A percentile compares a stretch with the other conserved stretches of the same genome.
Evolutionary conservation across 1,140 invertebrate genomes (phyloP).

Genomic region (Thalassaphorura encarpata): DNA sequence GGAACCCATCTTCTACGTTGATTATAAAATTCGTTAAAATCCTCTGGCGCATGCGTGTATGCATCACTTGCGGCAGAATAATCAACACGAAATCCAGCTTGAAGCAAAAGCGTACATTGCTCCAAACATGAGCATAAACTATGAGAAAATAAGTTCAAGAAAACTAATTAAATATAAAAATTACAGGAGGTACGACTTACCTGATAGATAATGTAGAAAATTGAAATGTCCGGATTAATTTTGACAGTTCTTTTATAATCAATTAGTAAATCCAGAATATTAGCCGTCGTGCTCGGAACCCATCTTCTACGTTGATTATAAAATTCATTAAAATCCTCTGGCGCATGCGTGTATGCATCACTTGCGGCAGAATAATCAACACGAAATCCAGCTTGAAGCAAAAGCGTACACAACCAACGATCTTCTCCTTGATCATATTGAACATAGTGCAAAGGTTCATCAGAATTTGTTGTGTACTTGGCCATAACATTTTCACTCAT

Average conservation of each 20-base stretch:
- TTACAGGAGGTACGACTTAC: slow-evolving; percentile 18
- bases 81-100: slow-evolving; percentile 53
- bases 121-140: slow-evolving; percentile 40
- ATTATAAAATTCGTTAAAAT: slow-evolving; percentile 53
- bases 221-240: slow-evolving; percentile 49
- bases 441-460: slow-evolving; percentile 46
- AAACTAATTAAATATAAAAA: not conserved
- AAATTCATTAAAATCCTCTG: slow-evolving; percentile 53
- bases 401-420: slow-evolving; percentile 53
- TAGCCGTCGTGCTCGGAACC: slow-evolving; percentile 57
- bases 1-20: slow-evolving; percentile 55
- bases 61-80: slow-evolving; percentile 56
- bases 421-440: slow-evolving; percentile 45
- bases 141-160: not conserved
- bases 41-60: slow-evolving; percentile 51
- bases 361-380: slow-evolving; percentile 56
- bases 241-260: slow-evolving; percentile 44
- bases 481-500: slow-evolving; percentile 54
- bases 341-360: slow-evolving; percentile 52
- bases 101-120: slow-evolving; percentile 52
- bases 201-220: slow-evolving; percentile 47
- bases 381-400: slow-evolving; percentile 52
- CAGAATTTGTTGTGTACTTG: slow-evolving; percentile 47
- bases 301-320: slow-evolving; percentile 53
- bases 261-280: slow-evolving; percentile 51